phyloP scores from a whole-genome alignment of 2,888 invertebrate genomes.

The Ypsolopha sequella region DNA sequence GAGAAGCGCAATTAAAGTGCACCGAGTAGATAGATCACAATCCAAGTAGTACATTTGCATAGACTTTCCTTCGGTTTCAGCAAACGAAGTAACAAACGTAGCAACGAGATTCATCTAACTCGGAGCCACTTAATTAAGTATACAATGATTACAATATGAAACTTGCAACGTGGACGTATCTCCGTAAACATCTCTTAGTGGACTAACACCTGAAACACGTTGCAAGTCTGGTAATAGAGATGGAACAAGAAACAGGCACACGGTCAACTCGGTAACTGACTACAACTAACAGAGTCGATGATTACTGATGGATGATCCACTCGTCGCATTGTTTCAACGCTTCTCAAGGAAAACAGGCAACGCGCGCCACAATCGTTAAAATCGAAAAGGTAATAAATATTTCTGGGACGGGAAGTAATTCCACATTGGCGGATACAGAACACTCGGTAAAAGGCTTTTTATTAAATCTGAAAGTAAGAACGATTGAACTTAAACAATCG shows the following conservation, averaged over 20 bases:
- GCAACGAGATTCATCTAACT: neutral
- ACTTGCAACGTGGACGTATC: neutral
- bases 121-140: constrained; percentile 1
- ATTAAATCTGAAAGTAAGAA: no score
- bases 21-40: neutral
- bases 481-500: no score
- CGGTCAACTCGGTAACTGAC: no score
- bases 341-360: neutral
- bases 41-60: neutral
- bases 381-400: no score
- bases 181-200: no score
- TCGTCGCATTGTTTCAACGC: neutral
- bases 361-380: no score
- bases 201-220: no score
- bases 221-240: no score
- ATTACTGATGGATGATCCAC: neutral
- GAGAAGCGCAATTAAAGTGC: neutral
- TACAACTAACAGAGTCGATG: neutral
- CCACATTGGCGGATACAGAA: no score
- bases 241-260: no score
- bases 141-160: neutral
- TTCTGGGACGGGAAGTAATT: no score
- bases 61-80: neutral
- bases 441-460: no score
- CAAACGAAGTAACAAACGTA: neutral